Evolutionary conservation across 1,140 invertebrate genomes (phyloP).

Genomic region (Pissodes strobi): DNA sequence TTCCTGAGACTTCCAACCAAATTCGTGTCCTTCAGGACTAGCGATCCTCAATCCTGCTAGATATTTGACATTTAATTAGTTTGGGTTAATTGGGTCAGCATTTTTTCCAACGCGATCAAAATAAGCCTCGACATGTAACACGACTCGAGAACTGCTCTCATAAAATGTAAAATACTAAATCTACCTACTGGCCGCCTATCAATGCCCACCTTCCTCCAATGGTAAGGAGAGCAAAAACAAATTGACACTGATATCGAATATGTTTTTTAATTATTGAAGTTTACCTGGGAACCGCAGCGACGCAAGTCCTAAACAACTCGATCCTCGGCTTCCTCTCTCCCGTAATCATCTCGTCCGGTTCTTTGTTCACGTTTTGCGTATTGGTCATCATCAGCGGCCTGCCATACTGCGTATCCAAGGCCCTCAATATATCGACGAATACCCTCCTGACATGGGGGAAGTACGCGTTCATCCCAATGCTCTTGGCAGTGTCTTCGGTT

Average conservation of each 20-base stretch:
- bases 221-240: too few relatives aligned
- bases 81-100: too few relatives aligned
- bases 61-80: too few relatives aligned
- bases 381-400: constrained; percentile 94
- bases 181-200: too few relatives aligned
- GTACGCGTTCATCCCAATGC: constrained; percentile 95
- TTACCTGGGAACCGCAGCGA: constrained; percentile 92
- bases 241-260: too few relatives aligned
- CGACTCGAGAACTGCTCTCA: too few relatives aligned
- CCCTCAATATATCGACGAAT: constrained; percentile 93
- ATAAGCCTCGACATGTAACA: too few relatives aligned
- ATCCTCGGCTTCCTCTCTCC: constrained; percentile 97
- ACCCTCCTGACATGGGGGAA: constrained; percentile 94
- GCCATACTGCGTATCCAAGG: constrained; percentile 95
- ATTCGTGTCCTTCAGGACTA: too few relatives aligned
- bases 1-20: too few relatives aligned
- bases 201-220: background rate
- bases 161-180: too few relatives aligned
- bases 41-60: too few relatives aligned
- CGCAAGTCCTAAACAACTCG: constrained; percentile 96
- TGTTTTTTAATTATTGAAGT: background rate
- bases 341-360: constrained; percentile 94
- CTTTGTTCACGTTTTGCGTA: constrained; percentile 94
- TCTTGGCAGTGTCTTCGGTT: constrained; percentile 92
- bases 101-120: too few relatives aligned